phyloP scores from a whole-genome alignment of 2,888 invertebrate genomes.

The Octodonta nipae region DNA sequence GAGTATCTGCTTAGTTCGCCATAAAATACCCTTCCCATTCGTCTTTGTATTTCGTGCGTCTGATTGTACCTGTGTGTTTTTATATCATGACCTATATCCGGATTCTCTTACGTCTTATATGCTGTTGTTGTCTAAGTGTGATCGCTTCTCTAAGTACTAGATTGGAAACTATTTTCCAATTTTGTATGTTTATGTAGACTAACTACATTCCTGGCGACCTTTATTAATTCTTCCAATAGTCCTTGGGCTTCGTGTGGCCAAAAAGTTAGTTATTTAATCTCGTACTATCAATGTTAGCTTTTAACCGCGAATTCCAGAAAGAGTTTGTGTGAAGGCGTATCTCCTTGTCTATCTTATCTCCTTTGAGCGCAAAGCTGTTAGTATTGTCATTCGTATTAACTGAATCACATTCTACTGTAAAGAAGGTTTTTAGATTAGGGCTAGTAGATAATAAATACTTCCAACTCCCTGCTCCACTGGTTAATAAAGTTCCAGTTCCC shows the following conservation, averaged over 20 bases:
- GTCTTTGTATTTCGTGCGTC: neutral
- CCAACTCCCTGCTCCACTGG: too few relatives aligned
- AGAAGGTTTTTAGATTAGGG: too few relatives aligned
- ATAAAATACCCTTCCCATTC: neutral
- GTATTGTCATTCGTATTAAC: neutral
- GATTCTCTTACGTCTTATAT: neutral
- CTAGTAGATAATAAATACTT: too few relatives aligned
- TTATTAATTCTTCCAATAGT: too few relatives aligned
- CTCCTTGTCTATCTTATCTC: neutral
- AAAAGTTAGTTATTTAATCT: too few relatives aligned
- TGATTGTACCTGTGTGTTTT: neutral
- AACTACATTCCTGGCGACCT: too few relatives aligned
- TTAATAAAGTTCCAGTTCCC: too few relatives aligned
- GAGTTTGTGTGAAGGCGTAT: neutral
- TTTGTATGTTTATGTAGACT: neutral
- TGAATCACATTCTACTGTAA: too few relatives aligned
- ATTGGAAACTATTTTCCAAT: neutral
- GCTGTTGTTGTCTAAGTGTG: neutral
- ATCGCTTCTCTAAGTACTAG: neutral
- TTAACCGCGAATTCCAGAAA: neutral
- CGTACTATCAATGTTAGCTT: neutral
- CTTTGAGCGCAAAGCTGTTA: neutral
- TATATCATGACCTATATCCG: neutral
- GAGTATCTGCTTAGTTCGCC: neutral
- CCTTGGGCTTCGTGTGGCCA: too few relatives aligned